Base-by-base conservation (phyloP, 1,140 invertebrate genomes). In the Drosophila rufa region DNA sequence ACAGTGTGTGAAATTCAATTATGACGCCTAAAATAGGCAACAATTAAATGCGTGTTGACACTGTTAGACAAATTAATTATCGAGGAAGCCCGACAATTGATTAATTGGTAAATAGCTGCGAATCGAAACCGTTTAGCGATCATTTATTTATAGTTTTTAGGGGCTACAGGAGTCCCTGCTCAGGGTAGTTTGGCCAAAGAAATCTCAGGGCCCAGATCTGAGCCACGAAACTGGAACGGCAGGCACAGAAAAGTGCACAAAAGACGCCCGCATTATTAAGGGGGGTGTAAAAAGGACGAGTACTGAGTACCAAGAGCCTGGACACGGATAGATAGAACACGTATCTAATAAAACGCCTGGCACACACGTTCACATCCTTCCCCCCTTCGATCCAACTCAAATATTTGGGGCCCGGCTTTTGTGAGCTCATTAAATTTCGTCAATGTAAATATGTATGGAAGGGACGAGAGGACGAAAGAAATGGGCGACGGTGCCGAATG, bases 391-490 rank as follows among this genome's bases (percentile, higher is more conserved):
- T 82, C 70, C 77, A 53, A 48, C 36, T 60, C 83, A 86, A 87
- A 86, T 86, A 82, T 86, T 86, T 86, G 83, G 83, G 55, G 59
- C 70, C 48, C 51, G 33, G 59, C 65, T 50, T 85, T 81, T 87
- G 84, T 83, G 77, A 89, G 84, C 84, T 87, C 84, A 87, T 87
- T 87, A 87, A 87, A 89, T 84, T 83, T 83, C 82, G 74, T 89
- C 78, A 74, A 87, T 80, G 80, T 78, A 84, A 87, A 89, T 89
- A 83, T 77, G 76, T 82, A 64, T 46, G 51, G 2, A 43, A 17
- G 55, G 43, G 43, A 38, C 58, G 42, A 19, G 30, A 55, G 51
- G n/a, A 47, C 33, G 19, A 30, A 38, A 46, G 57, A 33, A 38
- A 36, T 53, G 8, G 30, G 22, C 36, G 42, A 17, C 12, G 43